These are phyloP conservation scores for Ichneumoninae sp. DNA, from an alignment of 2,888 invertebrate species.

Conservation along the genomic window DNA sequence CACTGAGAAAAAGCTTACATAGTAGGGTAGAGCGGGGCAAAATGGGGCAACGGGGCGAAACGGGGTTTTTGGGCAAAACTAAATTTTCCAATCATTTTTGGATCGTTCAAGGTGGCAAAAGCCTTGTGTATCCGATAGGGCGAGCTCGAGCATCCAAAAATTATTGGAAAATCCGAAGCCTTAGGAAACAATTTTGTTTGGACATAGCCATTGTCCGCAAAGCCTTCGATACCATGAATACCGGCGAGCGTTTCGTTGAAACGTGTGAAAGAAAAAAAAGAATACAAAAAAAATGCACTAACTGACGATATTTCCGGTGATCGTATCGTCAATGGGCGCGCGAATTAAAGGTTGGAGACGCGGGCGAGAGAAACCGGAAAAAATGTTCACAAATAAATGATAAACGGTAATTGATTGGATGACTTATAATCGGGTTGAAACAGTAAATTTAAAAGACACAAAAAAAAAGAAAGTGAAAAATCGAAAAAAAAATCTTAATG, in stretches of 20 bases:
- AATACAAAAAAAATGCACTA: not conserved
- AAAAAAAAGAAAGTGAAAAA: constrained; percentile 24
- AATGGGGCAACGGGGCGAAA: no score
- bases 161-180: not conserved
- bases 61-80: no score
- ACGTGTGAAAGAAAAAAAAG: not conserved
- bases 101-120: no score
- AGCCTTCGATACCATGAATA: constrained; percentile 65
- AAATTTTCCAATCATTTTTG: no score
- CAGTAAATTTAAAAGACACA: not conserved
- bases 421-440: constrained; percentile 13
- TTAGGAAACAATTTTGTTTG: not conserved
- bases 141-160: no score
- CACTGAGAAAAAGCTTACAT: no score
- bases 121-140: no score
- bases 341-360: constrained; percentile 62
- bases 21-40: no score
- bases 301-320: constrained; percentile 19
- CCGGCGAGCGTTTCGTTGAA: constrained; percentile 56
- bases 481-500: constrained; percentile 37
- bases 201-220: not conserved
- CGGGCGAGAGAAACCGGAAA: constrained; percentile 59
- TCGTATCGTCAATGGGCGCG: constrained; percentile 49
- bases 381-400: constrained; percentile 23
- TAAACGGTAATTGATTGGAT: not conserved